Evolutionary conservation across 64 coral and sea anemone species (phyloP).

Genomic region (Acropora yongei): DNA sequence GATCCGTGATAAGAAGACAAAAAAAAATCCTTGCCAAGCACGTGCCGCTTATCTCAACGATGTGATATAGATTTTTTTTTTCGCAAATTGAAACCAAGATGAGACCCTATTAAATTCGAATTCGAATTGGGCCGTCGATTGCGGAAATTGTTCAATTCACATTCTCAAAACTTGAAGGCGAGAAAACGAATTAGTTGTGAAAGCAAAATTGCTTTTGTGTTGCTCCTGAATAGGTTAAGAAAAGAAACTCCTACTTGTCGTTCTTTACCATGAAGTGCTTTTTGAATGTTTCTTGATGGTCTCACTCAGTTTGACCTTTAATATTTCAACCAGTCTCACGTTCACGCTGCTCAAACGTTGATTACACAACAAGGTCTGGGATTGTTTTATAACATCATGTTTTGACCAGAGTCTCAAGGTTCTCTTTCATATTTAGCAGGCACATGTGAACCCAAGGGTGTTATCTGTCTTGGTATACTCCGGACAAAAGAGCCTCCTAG

Average conservation of each 20-base stretch:
- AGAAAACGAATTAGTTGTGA: neutral
- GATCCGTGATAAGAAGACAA: conserved; percentile 2
- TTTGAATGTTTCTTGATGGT: neutral
- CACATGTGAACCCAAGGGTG: too few species aligned
- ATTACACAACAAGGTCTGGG: too few species aligned
- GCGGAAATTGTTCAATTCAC: too few species aligned
- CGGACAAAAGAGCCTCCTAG: too few species aligned
- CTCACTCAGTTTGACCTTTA: too few species aligned
- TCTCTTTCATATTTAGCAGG: too few species aligned
- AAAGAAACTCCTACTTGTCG: neutral
- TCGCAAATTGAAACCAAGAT: neutral
- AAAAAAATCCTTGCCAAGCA: neutral
- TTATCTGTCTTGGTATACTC: too few species aligned
- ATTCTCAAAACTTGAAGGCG: neutral
- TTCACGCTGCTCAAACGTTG: neutral
- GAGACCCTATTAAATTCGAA: neutral
- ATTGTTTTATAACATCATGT: too few species aligned
- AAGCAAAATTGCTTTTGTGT: neutral
- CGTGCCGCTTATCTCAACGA: conserved; percentile 18
- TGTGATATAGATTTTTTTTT: neutral
- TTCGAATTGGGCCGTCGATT: neutral
- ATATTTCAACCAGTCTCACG: too few species aligned
- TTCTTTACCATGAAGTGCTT: neutral
- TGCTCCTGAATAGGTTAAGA: neutral
- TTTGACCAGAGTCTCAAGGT: too few species aligned